phyloP scores from a whole-genome alignment of 1,140 invertebrate species.

The Protaetia brevitarsis region DNA sequence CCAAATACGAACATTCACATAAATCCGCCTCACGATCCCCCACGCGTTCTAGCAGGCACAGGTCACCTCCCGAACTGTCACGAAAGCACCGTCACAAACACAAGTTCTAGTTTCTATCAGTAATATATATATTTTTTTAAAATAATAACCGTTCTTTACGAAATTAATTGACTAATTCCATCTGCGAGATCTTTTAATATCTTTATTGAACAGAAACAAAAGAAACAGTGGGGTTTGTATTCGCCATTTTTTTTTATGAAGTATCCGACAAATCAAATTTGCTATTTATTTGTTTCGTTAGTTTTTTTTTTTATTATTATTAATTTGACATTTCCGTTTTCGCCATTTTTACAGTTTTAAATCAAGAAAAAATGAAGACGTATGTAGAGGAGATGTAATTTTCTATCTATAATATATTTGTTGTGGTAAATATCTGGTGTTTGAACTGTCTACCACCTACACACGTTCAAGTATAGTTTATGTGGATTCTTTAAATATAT shows the following conservation, averaged over 20 bases:
- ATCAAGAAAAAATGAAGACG: background rate
- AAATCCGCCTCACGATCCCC: constrained; percentile 31
- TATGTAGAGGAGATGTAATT: background rate
- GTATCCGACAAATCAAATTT: too few relatives aligned
- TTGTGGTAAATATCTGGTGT: background rate
- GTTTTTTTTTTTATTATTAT: too few relatives aligned
- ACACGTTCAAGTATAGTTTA: background rate
- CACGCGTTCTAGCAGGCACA: constrained; percentile 37
- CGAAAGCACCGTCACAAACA: constrained; percentile 47
- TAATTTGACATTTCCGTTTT: background rate
- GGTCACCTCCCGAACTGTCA: constrained; percentile 37
- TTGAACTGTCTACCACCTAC: constrained; percentile 4
- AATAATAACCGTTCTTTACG: too few relatives aligned
- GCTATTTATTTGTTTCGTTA: too few relatives aligned
- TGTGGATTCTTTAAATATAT: background rate
- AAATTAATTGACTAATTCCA: background rate
- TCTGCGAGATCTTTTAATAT: background rate
- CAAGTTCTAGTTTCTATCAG: constrained; percentile 36
- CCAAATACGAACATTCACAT: constrained; percentile 26
- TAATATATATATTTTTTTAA: too few relatives aligned
- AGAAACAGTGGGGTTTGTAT: background rate
- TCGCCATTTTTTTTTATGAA: background rate
- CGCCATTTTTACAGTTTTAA: constrained; percentile 1
- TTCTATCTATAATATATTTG: background rate
- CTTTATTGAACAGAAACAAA: background rate